Base-by-base conservation (phyloP, 2,797 vertebrate species). In the Labeo calbasu region DNA sequence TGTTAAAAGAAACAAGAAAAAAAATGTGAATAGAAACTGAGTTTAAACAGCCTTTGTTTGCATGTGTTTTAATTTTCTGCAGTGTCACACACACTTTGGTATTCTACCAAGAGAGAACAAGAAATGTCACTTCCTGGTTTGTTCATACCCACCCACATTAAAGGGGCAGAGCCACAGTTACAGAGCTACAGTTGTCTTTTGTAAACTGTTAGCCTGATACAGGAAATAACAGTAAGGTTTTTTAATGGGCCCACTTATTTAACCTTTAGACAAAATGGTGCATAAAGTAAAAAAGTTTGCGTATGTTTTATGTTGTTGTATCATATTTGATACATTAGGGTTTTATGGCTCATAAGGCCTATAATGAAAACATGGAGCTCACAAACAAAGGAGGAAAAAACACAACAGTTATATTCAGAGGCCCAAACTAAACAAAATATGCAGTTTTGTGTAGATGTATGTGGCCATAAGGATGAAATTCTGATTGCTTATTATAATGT, bases 31-130 rank as follows among this genome's bases (percentile, higher is more conserved):
- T 5, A 46, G 6, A 65, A 32, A 15, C 46, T 48, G n/a, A 40
- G 4, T 14, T 77, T 63, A 10, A 19, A 63, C 21, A 17, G 17
- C 14, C 14, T 9, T 65, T 65, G 25, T 17, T 17, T 32, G 15
- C 32, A n/a, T 51, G 14, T 40, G 21, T 40, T 53, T 69, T n/a
- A 46, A 28, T 21, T 25, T 63, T 73, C 11, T 81, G 69, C 63
- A 76, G 48, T 65, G 48, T 21, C 28, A 69, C 55, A 86, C 48
- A 43, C 50, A 17, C 7, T 68, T 90, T 89, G 40, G 43, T 83
- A 79, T 48, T 79, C 79, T 92, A 90, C 90, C 92, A 91, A 94
- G 90, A 94, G 91, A 88, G 76, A 13, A 92, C 92, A 93, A 82
- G 93, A 90, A 88, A 80, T 57, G 23, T 17, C 25, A 66, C 86